These are phyloP conservation scores for Urocitellus parryii DNA, from an alignment of 2,113 vertebrate species.

Conservation along the genomic window DNA sequence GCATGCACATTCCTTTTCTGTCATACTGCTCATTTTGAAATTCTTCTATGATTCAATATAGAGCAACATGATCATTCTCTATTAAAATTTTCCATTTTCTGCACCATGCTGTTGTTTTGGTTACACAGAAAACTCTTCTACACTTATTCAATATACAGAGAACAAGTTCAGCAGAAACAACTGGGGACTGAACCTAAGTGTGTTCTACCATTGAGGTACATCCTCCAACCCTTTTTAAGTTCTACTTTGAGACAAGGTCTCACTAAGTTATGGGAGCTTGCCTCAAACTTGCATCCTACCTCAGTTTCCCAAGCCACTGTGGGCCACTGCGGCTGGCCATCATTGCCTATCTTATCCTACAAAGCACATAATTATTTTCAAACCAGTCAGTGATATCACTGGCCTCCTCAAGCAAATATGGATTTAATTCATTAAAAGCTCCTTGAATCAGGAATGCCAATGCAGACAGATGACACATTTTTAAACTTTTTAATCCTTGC, in stretches of 20 bases:
- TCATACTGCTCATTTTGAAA: background rate
- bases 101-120: background rate
- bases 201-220: too few species aligned
- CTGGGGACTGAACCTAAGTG: background rate
- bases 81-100: background rate
- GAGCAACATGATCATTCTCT: background rate
- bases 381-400: background rate
- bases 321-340: background rate
- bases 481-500: background rate
- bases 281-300: too few species aligned
- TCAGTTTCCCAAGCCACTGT: too few species aligned
- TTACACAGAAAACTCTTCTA: background rate
- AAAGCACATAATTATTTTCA: background rate
- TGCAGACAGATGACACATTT: background rate
- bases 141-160: background rate
- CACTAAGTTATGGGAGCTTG: too few species aligned
- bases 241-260: too few species aligned
- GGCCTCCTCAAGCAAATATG: background rate
- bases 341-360: background rate
- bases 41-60: background rate
- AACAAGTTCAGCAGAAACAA: background rate
- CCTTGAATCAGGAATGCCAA: background rate
- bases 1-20: background rate
- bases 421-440: background rate
- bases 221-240: too few species aligned